Evolutionary conservation across 2,888 invertebrate genomes (phyloP), one percentile per base, ranked within the genome.

Genomic region (Amiota mariae): DNA sequence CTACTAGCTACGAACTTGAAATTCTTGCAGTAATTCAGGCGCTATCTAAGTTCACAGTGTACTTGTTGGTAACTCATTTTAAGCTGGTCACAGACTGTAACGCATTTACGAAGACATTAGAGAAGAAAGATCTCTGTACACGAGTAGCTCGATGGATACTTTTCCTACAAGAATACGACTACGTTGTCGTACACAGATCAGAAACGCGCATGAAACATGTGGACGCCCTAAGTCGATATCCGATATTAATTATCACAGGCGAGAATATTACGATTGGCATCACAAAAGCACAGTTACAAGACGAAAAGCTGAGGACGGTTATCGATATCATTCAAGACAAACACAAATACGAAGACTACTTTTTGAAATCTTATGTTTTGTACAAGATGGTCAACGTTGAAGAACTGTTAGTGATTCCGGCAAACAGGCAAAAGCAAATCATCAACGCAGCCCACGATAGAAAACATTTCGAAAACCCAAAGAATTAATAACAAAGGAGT

Each of bases 1-100:
- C 82, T 72, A 81, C 84, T 57, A 83, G 24, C 63, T 88, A 87
- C 71, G 87, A 88, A 67, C 76, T 88, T 0, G 79, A 57, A 15
- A 57, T 57, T n/a, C 15, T 88, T 70, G 86, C 86, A 0, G 73
- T 87, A 9, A 51, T 70, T 2, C 59, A 15, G 11, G 71, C 73
- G 10, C n/a, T 77, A 11, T 73, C 73, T n/a, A 72, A 74, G 51
- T 71, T 63, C 36, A 63, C 24, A 11, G 12, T 63, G 1, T 63
- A 63, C 24, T 15, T 73, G 8, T 20, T 72, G 15, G 73, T 72
- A 0, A n/a, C 67, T 0, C 20, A 61, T 2, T 73, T 75, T 24
- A 73, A 72, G 20, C 70, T 75, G 1, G 57, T 72, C 10, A 77
- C 64, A 1, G 77, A 77, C 47, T 75, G 71, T 47, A 67, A 51